phyloP scores from a whole-genome alignment of 2,113 vertebrate species.

The Gadus macrocephalus region DNA sequence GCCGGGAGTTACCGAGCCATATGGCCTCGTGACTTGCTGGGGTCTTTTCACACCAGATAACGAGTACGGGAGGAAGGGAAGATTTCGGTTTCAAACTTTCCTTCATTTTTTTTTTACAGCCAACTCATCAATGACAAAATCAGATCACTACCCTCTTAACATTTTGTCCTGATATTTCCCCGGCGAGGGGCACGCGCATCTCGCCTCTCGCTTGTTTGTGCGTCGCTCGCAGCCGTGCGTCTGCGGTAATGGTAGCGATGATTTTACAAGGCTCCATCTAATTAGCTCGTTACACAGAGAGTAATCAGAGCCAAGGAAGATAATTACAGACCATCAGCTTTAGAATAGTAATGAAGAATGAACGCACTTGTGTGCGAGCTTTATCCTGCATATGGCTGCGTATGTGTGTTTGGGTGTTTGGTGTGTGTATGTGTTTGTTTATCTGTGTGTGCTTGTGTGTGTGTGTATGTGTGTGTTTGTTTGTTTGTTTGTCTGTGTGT shows the following conservation, averaged over 20 bases:
- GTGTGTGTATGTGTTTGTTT: conserved; percentile 13
- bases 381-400: conserved; percentile 11
- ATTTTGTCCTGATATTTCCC: conserved; percentile 59
- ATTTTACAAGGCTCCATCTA: conserved; percentile 71
- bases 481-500: conserved; percentile 9
- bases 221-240: conserved; percentile 55
- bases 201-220: conserved; percentile 55
- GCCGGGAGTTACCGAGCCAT: conserved; percentile 60
- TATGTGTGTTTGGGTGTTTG: conserved; percentile 5
- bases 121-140: conserved; percentile 64
- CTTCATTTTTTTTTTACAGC: conserved; percentile 14
- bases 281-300: conserved; percentile 70
- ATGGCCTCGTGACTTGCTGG: conserved; percentile 46
- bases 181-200: conserved; percentile 19
- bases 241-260: conserved; percentile 62
- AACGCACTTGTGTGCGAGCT: conserved; percentile 20
- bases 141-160: conserved; percentile 54
- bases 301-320: conserved; percentile 70
- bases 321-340: conserved; percentile 68
- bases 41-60: conserved; percentile 58
- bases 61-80: conserved; percentile 47
- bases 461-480: background rate
- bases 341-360: conserved; percentile 66
- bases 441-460: conserved; percentile 1
- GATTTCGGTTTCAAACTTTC: conserved; percentile 28